Conservation (phyloP, 2,797 vertebrate species). For the Bovichtus diacanthus region DNA sequence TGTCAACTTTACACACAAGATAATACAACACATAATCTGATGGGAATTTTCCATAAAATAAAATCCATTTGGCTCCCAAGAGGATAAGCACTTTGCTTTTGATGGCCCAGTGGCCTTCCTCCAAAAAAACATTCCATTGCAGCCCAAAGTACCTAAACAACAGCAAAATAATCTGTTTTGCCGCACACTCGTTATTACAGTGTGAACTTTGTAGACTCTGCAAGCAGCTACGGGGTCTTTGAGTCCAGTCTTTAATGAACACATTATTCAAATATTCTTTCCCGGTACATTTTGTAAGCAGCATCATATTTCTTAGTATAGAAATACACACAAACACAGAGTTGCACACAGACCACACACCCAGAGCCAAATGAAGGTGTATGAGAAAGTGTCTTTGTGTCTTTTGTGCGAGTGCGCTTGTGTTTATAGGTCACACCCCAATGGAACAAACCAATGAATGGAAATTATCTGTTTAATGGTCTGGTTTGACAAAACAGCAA, state of each 20-base stretch:
- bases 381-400: not conserved
- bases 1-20: not conserved
- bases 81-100: not conserved
- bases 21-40: not conserved
- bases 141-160: not conserved
- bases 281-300: constrained; percentile 8
- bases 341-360: not conserved
- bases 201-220: not conserved
- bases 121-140: not conserved
- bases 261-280: not conserved
- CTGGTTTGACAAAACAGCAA: constrained; percentile 25
- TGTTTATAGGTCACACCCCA: constrained; percentile 15
- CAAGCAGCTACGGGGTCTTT: not conserved
- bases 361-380: not conserved
- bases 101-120: not conserved
- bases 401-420: not conserved
- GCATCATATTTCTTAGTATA: not conserved
- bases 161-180: not conserved
- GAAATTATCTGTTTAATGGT: constrained; percentile 26
- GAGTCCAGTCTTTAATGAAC: not conserved
- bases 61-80: not conserved
- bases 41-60: not conserved
- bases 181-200: not conserved
- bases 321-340: constrained; percentile 15
- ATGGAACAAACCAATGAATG: constrained; percentile 15